phyloP scores from a whole-genome alignment of 2,888 invertebrate species.

The Aspidiotus destructor region DNA sequence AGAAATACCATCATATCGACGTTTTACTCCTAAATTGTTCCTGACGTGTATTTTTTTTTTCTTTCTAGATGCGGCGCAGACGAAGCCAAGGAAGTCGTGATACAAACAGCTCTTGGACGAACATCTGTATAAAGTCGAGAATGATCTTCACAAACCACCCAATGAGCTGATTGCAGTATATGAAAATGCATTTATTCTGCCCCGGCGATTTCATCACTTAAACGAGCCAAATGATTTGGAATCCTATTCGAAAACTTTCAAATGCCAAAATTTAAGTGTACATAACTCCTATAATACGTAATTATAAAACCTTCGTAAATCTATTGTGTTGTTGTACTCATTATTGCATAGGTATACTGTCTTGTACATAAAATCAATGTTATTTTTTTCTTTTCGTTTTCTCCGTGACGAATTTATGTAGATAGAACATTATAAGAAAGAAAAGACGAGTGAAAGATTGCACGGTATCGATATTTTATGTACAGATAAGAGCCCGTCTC shows the following conservation, averaged over 20 bases:
- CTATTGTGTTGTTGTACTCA: background rate
- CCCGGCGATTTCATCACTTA: background rate
- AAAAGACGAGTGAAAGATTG: too few relatives aligned
- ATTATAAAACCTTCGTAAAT: background rate
- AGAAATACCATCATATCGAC: too few relatives aligned
- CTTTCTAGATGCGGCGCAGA: constrained; percentile 38
- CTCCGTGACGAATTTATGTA: constrained; percentile 1
- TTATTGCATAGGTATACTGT: background rate
- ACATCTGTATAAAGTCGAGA: constrained; percentile 8
- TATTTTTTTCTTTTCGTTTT: background rate
- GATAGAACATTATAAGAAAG: background rate
- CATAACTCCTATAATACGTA: background rate
- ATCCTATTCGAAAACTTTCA: background rate
- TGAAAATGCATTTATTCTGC: constrained; percentile 4
- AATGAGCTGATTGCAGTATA: background rate
- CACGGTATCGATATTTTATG: too few relatives aligned
- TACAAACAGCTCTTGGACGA: constrained; percentile 38
- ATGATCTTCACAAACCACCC: background rate
- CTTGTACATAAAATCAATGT: background rate
- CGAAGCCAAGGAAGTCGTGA: constrained; percentile 39
- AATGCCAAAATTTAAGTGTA: background rate
- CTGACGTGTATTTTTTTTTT: constrained; percentile 8
- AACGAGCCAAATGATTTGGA: background rate
- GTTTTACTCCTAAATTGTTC: too few relatives aligned
- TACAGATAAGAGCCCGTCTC: too few relatives aligned